Conservation (phyloP, 2,113 vertebrate genomes). For the Limanda limanda region DNA sequence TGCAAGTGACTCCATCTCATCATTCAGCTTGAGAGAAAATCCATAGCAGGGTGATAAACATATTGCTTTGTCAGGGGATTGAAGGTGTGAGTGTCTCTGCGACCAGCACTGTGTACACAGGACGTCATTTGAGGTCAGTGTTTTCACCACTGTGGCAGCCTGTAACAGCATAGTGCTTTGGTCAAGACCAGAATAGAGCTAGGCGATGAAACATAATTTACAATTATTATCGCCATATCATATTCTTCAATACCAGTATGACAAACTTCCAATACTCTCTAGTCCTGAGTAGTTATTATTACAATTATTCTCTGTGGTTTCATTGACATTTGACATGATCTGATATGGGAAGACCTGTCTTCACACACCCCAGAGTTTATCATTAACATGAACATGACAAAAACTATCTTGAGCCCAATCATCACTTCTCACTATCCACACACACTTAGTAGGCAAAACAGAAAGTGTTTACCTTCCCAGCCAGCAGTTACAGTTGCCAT, state of each 20-base stretch:
- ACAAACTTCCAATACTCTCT: no score
- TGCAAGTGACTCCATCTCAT: slow-evolving; percentile 40
- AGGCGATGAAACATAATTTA: no score
- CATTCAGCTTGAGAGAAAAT: slow-evolving; percentile 58
- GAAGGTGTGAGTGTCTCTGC: slow-evolving; percentile 34
- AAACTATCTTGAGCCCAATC: not conserved
- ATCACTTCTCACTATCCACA: not conserved
- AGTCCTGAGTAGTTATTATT: not conserved
- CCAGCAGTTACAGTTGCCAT: slow-evolving; percentile 36
- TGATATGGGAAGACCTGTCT: not conserved
- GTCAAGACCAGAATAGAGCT: no score
- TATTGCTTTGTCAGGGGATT: slow-evolving; percentile 61
- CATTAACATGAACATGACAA: not conserved
- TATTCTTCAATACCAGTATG: no score
- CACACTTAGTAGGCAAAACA: slow-evolving; percentile 3
- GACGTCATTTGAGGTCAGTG: slow-evolving; percentile 42
- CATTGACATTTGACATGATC: not conserved
- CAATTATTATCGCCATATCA: no score
- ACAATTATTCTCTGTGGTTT: not conserved
- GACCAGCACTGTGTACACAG: slow-evolving; percentile 20
- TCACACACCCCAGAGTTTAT: not conserved
- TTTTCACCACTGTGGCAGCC: slow-evolving; percentile 15
- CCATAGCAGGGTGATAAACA: slow-evolving; percentile 54
- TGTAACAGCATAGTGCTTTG: not conserved
- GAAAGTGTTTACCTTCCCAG: slow-evolving; percentile 25